Base-by-base conservation (phyloP, 2,797 vertebrate genomes). In the Chelon auratus region DNA sequence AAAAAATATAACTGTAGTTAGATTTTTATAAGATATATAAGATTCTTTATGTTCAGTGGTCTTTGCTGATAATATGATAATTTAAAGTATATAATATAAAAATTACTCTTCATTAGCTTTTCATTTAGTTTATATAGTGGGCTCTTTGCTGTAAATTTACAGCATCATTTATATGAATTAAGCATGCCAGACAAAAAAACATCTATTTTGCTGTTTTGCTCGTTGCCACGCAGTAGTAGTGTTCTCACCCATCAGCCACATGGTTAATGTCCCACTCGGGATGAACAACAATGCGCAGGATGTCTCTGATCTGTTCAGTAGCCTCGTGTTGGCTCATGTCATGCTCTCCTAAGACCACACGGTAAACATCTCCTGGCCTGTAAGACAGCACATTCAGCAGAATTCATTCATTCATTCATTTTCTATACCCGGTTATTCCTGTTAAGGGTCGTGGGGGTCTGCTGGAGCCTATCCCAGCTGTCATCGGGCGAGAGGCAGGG, bases 341-440 rank as follows among this genome's bases (percentile, higher is more conserved):
- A 0, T 95, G 93, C 37, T 96, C 95, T 0, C 95, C 96, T 72
- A 97, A 2, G 8, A 96, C 93, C 60, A 96, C 94, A 5, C 89
- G 93, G 79, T 96, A 95, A 42, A 87, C 93, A 30, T 89, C 91
- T 52, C 93, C 92, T 0, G 92, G 90, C 87, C 92, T 94, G 67
- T 0, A 39, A 42, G 2, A 62, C 63, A 73, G 5, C 0, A 15
- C 14, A 61, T n/a, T 52, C 13, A 42, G 1, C 10, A 9, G 6
- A n/a, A n/a, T n/a, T n/a, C n/a, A n/a, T n/a, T n/a, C n/a, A n/a
- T n/a, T n/a, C n/a, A n/a, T n/a, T n/a, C n/a, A n/a, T n/a, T n/a
- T n/a, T n/a, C n/a, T n/a, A n/a, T n/a, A n/a, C n/a, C n/a, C n/a
- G n/a, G n/a, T n/a, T n/a, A n/a, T n/a, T n/a, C n/a, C n/a, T n/a